Base-by-base conservation (phyloP, 2,888 invertebrate species). In the Eilema sororculum region DNA sequence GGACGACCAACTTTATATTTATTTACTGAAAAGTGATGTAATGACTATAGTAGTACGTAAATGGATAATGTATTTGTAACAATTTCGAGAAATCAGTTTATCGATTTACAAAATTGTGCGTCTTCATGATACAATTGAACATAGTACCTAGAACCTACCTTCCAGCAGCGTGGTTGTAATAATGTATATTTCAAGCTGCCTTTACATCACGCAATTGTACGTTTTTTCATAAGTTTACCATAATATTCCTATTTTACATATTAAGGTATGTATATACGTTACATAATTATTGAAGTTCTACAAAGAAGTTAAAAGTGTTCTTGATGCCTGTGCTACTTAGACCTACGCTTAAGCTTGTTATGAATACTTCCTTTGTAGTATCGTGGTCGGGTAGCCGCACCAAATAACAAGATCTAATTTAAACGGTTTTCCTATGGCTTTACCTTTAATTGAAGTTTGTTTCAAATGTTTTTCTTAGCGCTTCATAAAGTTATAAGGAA, bases 81-180 rank as follows among this genome's bases (percentile, higher is more conserved):
- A 13, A 20, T 57, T 64, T 66, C 68, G 60, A 71, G 25, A 75
- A 78, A 80, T 78, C 70, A 78, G 30, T 56, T 80, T 33, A 65
- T 69, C n/a, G n/a, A 67, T 59, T 66, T 71, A 63, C 25, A 20
- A 64, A 46, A 65, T 28, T 25, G 65, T 80, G 78, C 74, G 74
- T 80, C 61, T 72, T 28, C 22, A 58, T 58, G 63, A 58, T 68
- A 59, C 41, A 37, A 30, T 12, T 37, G 33, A 37, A 37, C 33
- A 37, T 37, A 37, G 33, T 37, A 5, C 33, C n/a, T 37, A 37
- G 33, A 12, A 5, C 33, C n/a, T 5, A 46, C 41, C 2, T 41
- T 20, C 41, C 28, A 57, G n/a, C 28, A 13, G 52, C 46, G 20
- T 28, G 58, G 41, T 64, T 58, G n/a, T 68, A 59, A 63, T 68